Conservation (phyloP, 2,113 vertebrate genomes). For the Tursiops truncatus region DNA sequence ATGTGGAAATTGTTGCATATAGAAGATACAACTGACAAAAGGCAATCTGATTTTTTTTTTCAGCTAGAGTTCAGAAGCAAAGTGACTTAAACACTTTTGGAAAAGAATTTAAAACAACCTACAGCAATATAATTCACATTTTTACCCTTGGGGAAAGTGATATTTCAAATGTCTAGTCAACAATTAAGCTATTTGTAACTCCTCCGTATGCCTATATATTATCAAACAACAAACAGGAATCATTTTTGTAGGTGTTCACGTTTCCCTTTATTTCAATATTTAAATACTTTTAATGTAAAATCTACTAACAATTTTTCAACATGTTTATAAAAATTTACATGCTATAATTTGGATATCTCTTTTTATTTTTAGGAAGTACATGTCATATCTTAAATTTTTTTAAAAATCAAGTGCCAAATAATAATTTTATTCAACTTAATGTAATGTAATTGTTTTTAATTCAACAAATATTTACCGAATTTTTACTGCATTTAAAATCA, state of each 20-base stretch:
- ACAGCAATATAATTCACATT: neutral
- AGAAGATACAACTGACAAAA: neutral
- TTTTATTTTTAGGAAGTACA: neutral
- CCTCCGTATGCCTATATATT: neutral
- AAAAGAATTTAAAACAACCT: neutral
- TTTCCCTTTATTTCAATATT: neutral
- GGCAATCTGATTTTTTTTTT: neutral
- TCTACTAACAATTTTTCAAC: neutral
- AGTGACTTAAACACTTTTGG: neutral
- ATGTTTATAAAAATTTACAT: neutral
- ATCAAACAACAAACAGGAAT: neutral
- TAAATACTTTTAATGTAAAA: slow-evolving; percentile 3
- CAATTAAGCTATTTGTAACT: neutral
- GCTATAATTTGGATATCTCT: neutral
- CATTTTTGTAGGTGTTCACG: neutral
- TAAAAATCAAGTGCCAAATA: neutral
- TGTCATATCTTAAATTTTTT: neutral
- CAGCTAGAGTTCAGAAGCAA: neutral
- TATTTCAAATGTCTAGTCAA: neutral
- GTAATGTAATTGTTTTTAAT: neutral
- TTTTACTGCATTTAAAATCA: neutral
- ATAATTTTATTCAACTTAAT: neutral
- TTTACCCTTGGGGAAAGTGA: neutral
- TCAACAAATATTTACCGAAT: neutral
- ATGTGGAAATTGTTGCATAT: neutral